Base-by-base conservation (phyloP, 2,113 vertebrate species). In the Cettia cetti region DNA sequence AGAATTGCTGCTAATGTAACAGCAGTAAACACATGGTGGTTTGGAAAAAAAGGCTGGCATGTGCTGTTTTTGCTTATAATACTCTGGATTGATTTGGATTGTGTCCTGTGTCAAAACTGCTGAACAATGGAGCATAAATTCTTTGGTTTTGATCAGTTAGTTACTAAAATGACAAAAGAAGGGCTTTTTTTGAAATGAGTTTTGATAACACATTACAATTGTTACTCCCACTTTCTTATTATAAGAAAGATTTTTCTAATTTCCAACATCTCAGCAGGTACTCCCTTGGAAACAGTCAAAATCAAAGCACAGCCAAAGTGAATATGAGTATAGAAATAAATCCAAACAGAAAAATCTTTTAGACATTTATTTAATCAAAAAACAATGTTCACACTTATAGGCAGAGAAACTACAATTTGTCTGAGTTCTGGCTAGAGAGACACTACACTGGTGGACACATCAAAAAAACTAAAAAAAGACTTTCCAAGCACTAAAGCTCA, bases 261-360 rank as follows among this genome's bases (percentile, higher is more conserved):
- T 91, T 86, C 44, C 68, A 66, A 30, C 24, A 50, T 33, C 26
- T 90, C 82, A 78, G 52, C 50, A 90, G 45, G 61, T 82, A 57
- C 35, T 60, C 60, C 28, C 19, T 87, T 94, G 57, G 82, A 86
- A 83, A 76, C 27, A 95, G 54, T 72, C n/a, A 84, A 95, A 75
- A 94, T 52, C 50, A 86, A 74, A 82, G 47, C 15, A 2, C 14
- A 89, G 59, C 13, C 11, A 11, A 87, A 92, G 28, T 75, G 76
- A 87, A 72, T 21, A 75, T 10, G 21, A 90, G 42, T 92, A 88
- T 65, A 86, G 39, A 89, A 82, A 90, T 45, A 93, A 95, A 88
- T 61, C 15, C 22, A 81, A 94, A 21, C 44, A 70, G 45, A 90
- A 79, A 60, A 86, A 80, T 61, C 6, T 82, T 94, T 78, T 75